Base-by-base conservation (phyloP, 2,888 invertebrate species). In the Camponotus fellah region DNA sequence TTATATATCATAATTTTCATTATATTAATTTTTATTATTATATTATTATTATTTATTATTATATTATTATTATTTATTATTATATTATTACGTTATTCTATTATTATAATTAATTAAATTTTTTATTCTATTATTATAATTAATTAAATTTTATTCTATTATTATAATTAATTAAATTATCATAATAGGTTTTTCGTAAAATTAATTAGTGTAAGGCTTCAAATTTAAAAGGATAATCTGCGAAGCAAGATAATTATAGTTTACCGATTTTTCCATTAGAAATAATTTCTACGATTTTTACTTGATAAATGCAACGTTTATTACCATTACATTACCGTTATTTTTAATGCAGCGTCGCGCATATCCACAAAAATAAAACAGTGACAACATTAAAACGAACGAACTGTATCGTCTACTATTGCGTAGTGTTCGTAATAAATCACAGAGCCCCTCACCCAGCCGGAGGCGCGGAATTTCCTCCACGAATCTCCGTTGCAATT, bases 401-500 rank as follows among this genome's bases (percentile, higher is more conserved):
- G 76, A 53, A 76, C 40, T 49, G 81, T 75, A 81, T 72, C 49
- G 75, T 79, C 79, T 71, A 72, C 40, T 53, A 81, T 75, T 80
- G 56, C 46, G 46, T 72, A 46, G 43, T 53, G 64, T 65, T 76
- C 14, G 81, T 53, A 76, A 81, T 81, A 81, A 75, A 81, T 81
- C 81, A 81, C 76, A 21, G 64, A 43, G 34, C 53, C 46, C 53
- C 46, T 74, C 40, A 43, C 62, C 64, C 56, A 75, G 56, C 56
- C 76, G 81, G 76, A 81, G 75, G 75, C 75, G 76, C 81, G 81
- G 64, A 81, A 81, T 81, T 75, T 81, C 64, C 75, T 81, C 75
- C 64, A 49, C 76, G 56, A 81, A 53, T 69, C 81, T 53, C 75
- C 53, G 60, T 74, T 58, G 77, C 75, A 72, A 83, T 83, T 88